Evolutionary conservation across 1,140 invertebrate genomes (phyloP).

Genomic region (Maconellicoccus hirsutus): DNA sequence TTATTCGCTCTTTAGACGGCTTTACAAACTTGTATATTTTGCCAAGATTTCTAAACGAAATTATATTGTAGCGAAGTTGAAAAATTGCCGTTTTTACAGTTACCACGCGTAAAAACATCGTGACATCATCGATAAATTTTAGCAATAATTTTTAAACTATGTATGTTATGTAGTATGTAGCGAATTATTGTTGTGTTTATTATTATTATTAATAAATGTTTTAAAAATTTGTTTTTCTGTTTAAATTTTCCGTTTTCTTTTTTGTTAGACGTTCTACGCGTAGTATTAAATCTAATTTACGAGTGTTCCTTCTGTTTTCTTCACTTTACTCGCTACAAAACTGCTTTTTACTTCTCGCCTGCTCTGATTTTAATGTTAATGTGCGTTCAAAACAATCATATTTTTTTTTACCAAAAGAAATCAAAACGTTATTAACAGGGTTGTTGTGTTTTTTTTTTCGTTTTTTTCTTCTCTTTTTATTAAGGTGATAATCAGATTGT

Average conservation of each 20-base stretch:
- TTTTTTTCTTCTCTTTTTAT: not conserved
- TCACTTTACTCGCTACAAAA: not conserved
- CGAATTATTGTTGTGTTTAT: slow-evolving; percentile 18
- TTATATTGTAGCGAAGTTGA: no score
- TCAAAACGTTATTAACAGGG: not conserved
- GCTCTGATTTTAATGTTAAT: not conserved
- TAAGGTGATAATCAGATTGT: not conserved
- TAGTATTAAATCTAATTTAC: not conserved
- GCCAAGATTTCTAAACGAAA: no score
- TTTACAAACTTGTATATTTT: not conserved
- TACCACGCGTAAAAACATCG: slow-evolving; percentile 4
- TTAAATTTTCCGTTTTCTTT: not conserved
- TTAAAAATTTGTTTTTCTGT: slow-evolving; percentile 17
- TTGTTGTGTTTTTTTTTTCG: not conserved
- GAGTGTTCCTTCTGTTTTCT: not conserved
- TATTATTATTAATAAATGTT: slow-evolving; percentile 15
- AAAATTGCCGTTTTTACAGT: not conserved
- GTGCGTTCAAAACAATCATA: not conserved
- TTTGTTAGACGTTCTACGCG: not conserved
- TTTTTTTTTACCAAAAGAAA: not conserved
- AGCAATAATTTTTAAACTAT: slow-evolving; percentile 21
- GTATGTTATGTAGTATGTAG: slow-evolving; percentile 20
- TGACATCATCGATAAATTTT: not conserved
- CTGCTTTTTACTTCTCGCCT: not conserved
- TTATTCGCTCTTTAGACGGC: not conserved